Conservation (phyloP, 2,113 vertebrate genomes). For the Leptodactylus fuscus region DNA sequence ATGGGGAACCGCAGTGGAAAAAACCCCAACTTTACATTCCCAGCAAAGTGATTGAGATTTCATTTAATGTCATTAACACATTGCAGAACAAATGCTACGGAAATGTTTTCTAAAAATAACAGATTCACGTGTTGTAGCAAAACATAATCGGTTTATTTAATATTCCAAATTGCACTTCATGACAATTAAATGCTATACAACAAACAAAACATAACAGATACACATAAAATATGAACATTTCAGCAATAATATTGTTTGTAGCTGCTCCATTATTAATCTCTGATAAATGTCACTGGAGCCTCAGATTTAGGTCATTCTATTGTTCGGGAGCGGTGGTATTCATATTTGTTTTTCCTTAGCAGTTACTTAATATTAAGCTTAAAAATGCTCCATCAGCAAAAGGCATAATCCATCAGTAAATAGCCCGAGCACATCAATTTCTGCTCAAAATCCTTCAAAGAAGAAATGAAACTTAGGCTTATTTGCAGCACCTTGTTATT, state of each 20-base stretch:
- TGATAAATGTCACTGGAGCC: background rate
- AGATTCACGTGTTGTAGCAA: no score
- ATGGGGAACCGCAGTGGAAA: no score
- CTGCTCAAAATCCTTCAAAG: constrained; percentile 4
- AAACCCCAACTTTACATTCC: no score
- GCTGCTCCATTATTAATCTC: background rate
- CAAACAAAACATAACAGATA: background rate
- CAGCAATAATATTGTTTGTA: background rate
- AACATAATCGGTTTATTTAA: no score
- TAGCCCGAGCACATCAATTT: background rate
- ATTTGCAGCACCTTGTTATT: background rate
- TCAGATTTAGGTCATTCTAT: constrained; percentile 25
- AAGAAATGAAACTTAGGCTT: no score
- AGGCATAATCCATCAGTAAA: constrained; percentile 18
- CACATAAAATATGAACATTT: background rate
- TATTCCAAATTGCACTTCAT: constrained; percentile 7
- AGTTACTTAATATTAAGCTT: constrained; percentile 8
- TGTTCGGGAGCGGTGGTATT: background rate
- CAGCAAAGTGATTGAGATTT: no score
- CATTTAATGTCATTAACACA: no score
- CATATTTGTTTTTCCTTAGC: background rate
- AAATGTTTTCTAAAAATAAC: no score
- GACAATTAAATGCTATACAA: background rate
- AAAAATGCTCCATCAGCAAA: constrained; percentile 19
- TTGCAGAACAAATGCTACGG: no score